Evolutionary conservation across 2,888 invertebrate genomes (phyloP).

Genomic region (Aromia moschata): DNA sequence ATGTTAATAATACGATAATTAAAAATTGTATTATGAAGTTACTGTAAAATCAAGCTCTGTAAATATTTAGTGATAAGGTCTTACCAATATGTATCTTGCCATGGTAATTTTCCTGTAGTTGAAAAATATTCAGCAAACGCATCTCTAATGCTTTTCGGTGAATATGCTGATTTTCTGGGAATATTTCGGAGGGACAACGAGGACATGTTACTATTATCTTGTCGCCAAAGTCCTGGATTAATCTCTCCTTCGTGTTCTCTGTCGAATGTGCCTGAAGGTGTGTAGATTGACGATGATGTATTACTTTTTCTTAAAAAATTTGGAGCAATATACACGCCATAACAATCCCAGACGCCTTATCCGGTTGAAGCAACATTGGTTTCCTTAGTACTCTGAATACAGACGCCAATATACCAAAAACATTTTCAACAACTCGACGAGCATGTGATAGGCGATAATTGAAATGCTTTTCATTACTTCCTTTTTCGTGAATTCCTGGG

Average conservation of each 20-base stretch:
- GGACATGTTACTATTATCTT: no score
- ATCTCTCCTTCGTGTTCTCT: conserved; percentile 3
- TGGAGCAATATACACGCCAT: conserved; percentile 19
- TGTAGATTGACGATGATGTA: conserved; percentile 3
- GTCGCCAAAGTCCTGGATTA: conserved; percentile 4
- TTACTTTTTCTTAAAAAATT: conserved; percentile 23
- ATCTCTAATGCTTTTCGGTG: no score
- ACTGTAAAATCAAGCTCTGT: no score
- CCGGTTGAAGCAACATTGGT: conserved; percentile 12
- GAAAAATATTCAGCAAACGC: no score
- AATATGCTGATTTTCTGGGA: no score
- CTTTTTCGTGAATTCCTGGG: conserved; percentile 25
- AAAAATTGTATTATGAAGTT: no score
- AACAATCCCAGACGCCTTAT: conserved; percentile 20
- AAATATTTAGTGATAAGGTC: no score
- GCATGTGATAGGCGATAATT: conserved; percentile 22
- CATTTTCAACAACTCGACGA: conserved; percentile 24
- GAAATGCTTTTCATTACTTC: conserved; percentile 9
- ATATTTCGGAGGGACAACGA: no score
- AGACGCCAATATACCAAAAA: conserved; percentile 27
- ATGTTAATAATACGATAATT: no score
- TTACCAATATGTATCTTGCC: no score
- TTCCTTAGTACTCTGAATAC: conserved; percentile 24
- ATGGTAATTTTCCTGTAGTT: no score
- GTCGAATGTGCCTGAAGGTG: neutral